Evolutionary conservation across 2,113 vertebrate species (phyloP).

Genomic region (Alces alces): DNA sequence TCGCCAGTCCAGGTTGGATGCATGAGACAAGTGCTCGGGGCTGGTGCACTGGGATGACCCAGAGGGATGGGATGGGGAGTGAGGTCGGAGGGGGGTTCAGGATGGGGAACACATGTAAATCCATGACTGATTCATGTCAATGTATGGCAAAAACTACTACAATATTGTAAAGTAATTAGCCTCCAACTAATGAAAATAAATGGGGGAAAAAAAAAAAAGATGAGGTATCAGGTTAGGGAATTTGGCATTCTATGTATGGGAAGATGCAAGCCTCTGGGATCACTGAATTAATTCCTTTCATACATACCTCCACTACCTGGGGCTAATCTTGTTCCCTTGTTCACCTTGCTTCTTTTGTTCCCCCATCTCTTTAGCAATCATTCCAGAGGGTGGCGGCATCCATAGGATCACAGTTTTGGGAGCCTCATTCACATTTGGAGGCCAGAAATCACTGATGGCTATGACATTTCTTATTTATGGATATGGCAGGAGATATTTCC

Average conservation of each 20-base stretch:
- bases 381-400: background rate
- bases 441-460: background rate
- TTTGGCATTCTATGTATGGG: background rate
- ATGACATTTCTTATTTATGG: background rate
- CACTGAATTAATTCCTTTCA: background rate
- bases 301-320: background rate
- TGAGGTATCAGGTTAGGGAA: too few species aligned
- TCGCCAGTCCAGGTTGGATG: too few species aligned
- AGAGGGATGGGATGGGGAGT: too few species aligned
- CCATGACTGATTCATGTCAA: too few species aligned
- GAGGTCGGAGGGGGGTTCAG: too few species aligned
- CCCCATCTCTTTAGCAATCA: background rate
- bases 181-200: too few species aligned
- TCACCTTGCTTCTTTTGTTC: background rate
- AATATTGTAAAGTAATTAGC: too few species aligned
- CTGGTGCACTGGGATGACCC: too few species aligned
- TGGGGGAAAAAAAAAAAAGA: too few species aligned
- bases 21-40: too few species aligned
- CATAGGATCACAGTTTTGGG: background rate
- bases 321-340: background rate
- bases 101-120: too few species aligned
- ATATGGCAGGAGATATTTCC: background rate
- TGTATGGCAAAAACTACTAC: too few species aligned
- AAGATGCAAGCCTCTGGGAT: background rate
- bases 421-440: background rate